Conservation (phyloP, 2,113 vertebrate genomes). For the Cebidichthys violaceus region DNA sequence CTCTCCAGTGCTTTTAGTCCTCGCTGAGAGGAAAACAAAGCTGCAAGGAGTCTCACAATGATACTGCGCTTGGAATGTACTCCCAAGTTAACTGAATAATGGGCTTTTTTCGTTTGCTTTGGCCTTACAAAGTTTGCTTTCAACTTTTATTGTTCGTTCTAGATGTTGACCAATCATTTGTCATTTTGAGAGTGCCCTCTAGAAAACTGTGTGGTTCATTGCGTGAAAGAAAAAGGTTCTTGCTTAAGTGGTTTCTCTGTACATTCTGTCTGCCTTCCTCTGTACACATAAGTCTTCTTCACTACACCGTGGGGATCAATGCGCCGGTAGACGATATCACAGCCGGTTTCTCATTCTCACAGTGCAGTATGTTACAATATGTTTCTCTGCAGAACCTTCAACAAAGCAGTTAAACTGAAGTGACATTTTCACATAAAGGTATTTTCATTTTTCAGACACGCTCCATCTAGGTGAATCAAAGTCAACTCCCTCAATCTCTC, state of each 20-base stretch:
- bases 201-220: conserved; percentile 58
- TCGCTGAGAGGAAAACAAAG: conserved; percentile 66
- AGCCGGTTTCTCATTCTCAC: conserved; percentile 31
- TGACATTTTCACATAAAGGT: conserved; percentile 58
- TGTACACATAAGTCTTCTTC: conserved; percentile 27
- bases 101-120: conserved; percentile 49
- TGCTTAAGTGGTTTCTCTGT: conserved; percentile 48
- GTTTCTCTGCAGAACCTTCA: conserved; percentile 27
- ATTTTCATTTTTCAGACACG: conserved; percentile 66
- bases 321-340: conserved; percentile 20
- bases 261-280: conserved; percentile 32
- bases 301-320: conserved; percentile 32
- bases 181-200: conserved; percentile 45
- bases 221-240: conserved; percentile 29
- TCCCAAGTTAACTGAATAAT: conserved; percentile 65
- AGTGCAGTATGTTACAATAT: conserved; percentile 21
- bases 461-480: conserved; percentile 65
- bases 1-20: conserved; percentile 60
- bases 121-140: conserved; percentile 54
- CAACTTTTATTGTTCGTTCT: conserved; percentile 42
- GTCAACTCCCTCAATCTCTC: conserved; percentile 49
- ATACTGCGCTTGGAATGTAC: conserved; percentile 57
- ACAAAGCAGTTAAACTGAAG: conserved; percentile 51
- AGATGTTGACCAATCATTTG: conserved; percentile 62
- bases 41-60: conserved; percentile 40